Base-by-base conservation (phyloP, 2,113 vertebrate species). In the Polypterus senegalus region DNA sequence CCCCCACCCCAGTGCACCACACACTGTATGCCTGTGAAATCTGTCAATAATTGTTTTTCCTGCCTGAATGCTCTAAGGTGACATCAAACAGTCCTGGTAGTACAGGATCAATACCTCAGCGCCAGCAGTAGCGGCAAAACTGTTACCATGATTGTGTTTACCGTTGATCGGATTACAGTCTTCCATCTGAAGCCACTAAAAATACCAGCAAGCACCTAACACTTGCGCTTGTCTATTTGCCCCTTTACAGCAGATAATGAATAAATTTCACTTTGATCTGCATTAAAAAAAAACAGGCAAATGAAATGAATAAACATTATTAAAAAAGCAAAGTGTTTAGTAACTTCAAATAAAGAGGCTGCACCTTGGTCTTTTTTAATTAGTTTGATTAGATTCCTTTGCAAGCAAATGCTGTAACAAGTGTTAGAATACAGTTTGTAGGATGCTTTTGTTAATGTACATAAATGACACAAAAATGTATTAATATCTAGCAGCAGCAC, bases 41-140 rank as follows among this genome's bases (percentile, higher is more conserved):
- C 67, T 70, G 68, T 76, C 71, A 64, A 73, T 80, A 73, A 72
- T 65, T 65, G 67, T 70, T 76, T 70, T 73, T 62, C 64, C 67
- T 71, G 65, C 61, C 62, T 74, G 61, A 70, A 61, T 76, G 69
- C 71, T 76, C 48, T 62, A 65, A 72, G 67, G 70, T 5, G 3
- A 77, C 78, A 83, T 84, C 79, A 84, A 84, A 83, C 65, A 77
- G 67, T 58, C 60, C 61, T 66, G 58, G 69, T 74, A 67, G 71
- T 67, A 71, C 61, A 78, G 70, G 84, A 84, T 83, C 79, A 71
- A 79, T 85, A 80, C 11, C 66, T 72, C 66, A 79, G 77, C 59
- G 71, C 76, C 78, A 76, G 75, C 44, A 63, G 68, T 55, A 7
- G 2, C 0, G 0, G 67, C 60, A 78, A 73, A 77, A 73, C 66